These are phyloP conservation scores for Gari tellinella DNA, from an alignment of 2,888 invertebrate genomes.

Conservation along the genomic window DNA sequence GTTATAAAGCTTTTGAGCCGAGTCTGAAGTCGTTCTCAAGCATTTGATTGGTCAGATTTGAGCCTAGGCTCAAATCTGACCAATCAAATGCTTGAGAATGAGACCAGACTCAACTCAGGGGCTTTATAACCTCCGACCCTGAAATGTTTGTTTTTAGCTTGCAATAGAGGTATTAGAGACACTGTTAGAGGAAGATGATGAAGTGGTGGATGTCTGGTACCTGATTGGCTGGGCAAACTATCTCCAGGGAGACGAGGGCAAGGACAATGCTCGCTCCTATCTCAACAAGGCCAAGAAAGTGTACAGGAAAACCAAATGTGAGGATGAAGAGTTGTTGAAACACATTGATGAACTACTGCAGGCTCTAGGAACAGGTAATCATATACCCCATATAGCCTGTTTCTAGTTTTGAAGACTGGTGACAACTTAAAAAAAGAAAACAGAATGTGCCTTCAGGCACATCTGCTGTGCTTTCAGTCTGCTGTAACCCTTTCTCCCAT, in stretches of 20 bases:
- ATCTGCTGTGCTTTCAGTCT: too few relatives aligned
- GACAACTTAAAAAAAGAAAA: too few relatives aligned
- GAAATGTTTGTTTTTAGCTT: constrained; percentile 71
- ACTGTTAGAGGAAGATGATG: constrained; percentile 85
- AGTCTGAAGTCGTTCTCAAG: too few relatives aligned
- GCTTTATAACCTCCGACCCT: too few relatives aligned
- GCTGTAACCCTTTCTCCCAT: too few relatives aligned
- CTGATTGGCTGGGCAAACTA: constrained; percentile 84
- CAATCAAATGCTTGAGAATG: too few relatives aligned
- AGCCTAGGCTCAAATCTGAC: too few relatives aligned
- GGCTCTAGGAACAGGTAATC: constrained; percentile 80
- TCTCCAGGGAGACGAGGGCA: constrained; percentile 83
- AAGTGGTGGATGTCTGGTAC: constrained; percentile 85
- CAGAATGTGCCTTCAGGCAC: too few relatives aligned
- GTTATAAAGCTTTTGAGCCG: too few relatives aligned
- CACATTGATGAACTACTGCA: constrained; percentile 81
- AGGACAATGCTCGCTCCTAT: constrained; percentile 82
- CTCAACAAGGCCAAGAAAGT: constrained; percentile 83
- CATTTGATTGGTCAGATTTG: too few relatives aligned
- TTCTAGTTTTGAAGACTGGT: too few relatives aligned
- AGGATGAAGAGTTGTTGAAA: constrained; percentile 79
- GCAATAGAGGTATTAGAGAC: constrained; percentile 84
- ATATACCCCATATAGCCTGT: background rate
- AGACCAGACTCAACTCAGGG: too few relatives aligned
- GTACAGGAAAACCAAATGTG: constrained; percentile 77